Conservation (phyloP, 2,888 invertebrate species). For the Tipula confusa region DNA sequence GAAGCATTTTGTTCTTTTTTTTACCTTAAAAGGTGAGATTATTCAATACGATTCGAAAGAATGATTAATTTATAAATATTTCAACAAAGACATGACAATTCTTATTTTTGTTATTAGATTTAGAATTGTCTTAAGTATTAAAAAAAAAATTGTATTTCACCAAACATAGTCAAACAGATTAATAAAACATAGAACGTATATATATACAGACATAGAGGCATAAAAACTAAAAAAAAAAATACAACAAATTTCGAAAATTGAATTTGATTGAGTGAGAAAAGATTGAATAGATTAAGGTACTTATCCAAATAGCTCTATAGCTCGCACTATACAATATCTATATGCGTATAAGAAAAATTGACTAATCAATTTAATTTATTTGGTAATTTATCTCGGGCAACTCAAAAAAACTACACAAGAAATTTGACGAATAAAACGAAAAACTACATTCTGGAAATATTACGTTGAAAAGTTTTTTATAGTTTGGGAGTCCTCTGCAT, state of each 20-base stretch:
- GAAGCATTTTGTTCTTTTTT: slow-evolving; percentile 4
- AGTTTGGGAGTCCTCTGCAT: too few species aligned
- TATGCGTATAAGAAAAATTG: not conserved
- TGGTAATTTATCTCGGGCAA: not conserved
- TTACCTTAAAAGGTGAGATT: slow-evolving; percentile 25
- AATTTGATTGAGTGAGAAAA: slow-evolving; percentile 20
- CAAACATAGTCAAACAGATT: not conserved
- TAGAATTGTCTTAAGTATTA: not conserved
- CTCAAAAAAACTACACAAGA: not conserved
- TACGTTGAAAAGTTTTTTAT: too few species aligned
- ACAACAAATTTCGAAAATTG: too few species aligned
- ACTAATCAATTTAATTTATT: slow-evolving; percentile 12
- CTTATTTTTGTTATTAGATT: not conserved
- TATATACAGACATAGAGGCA: not conserved
- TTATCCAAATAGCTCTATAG: slow-evolving; percentile 12
- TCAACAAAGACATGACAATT: slow-evolving; percentile 25
- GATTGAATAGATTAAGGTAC: slow-evolving; percentile 25
- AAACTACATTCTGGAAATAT: not conserved
- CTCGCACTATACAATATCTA: not conserved
- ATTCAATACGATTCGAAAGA: not conserved
- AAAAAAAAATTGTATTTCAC: not conserved
- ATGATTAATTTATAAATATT: not conserved
- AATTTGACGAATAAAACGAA: not conserved
- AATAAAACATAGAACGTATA: not conserved
- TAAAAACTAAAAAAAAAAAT: not conserved